A percentile compares a stretch with the other conserved stretches of the same genome.
These are phyloP conservation scores for Erannis defoliaria DNA, from an alignment of 2,888 invertebrate genomes.

Conservation along the genomic window DNA sequence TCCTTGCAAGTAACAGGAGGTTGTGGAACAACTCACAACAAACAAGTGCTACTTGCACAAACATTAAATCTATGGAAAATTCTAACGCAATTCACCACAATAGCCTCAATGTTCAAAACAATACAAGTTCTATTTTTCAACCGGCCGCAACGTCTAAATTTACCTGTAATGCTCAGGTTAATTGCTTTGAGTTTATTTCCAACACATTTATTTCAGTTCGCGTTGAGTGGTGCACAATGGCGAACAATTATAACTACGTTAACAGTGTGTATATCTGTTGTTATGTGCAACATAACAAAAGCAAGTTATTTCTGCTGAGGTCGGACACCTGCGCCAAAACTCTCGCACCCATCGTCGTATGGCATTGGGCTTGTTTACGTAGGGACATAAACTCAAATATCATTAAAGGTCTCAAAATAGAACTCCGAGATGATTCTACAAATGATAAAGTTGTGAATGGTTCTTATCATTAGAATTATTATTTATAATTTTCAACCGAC, in stretches of 20 bases:
- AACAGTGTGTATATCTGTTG: slow-evolving; percentile 22
- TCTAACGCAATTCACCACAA: slow-evolving; percentile 1
- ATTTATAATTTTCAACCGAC: too few relatives aligned
- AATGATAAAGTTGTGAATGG: background rate
- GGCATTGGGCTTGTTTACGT: slow-evolving; percentile 44
- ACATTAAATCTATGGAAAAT: slow-evolving; percentile 11
- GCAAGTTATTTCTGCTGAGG: slow-evolving; percentile 68
- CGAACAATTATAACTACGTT: slow-evolving; percentile 51
- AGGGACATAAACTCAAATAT: slow-evolving; percentile 16
- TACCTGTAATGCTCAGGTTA: slow-evolving; percentile 28
- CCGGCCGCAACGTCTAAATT: slow-evolving; percentile 26
- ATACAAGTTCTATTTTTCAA: slow-evolving; percentile 30
- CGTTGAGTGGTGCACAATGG: slow-evolving; percentile 58
- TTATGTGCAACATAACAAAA: slow-evolving; percentile 63
- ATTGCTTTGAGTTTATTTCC: slow-evolving; percentile 50
- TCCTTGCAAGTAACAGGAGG: too few relatives aligned
- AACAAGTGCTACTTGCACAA: too few relatives aligned
- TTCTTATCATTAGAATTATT: background rate
- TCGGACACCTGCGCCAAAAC: slow-evolving; percentile 70
- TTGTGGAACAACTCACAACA: too few relatives aligned
- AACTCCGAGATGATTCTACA: background rate
- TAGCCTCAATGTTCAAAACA: slow-evolving; percentile 20
- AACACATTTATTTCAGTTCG: slow-evolving; percentile 62
- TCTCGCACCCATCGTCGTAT: slow-evolving; percentile 53
- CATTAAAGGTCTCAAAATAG: slow-evolving; percentile 1